These are phyloP conservation scores for Alsophila aescularia DNA, from an alignment of 2,888 invertebrate species.

Conservation along the genomic window DNA sequence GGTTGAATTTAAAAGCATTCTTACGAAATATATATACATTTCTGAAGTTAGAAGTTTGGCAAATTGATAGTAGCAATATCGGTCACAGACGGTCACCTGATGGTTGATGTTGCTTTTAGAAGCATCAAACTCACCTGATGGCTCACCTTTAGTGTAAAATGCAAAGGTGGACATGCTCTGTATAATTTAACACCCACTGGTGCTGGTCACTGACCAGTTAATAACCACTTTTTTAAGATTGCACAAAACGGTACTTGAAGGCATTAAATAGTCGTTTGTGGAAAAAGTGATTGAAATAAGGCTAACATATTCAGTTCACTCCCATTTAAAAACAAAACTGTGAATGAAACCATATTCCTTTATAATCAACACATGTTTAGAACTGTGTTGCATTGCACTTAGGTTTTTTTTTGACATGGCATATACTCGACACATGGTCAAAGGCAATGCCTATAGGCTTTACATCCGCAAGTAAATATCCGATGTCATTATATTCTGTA, in stretches of 20 bases:
- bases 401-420: no score
- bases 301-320: neutral
- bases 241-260: conserved; percentile 27
- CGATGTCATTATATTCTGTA: conserved; percentile 38
- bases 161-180: conserved; percentile 20
- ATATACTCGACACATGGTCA: neutral
- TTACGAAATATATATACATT: no score
- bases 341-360: neutral
- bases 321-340: neutral
- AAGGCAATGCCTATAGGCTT: neutral
- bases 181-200: conserved; percentile 32
- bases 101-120: neutral
- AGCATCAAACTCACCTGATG: neutral
- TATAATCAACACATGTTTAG: conserved; percentile 5
- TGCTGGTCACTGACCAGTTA: conserved; percentile 39
- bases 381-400: no score
- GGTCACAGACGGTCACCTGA: no score
- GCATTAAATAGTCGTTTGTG: conserved; percentile 36
- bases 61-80: no score
- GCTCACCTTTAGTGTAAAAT: neutral
- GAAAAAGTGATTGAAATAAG: conserved; percentile 21
- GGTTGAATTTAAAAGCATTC: neutral
- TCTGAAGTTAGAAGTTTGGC: no score
- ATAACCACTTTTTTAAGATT: conserved; percentile 28
- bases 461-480: conserved; percentile 20